Percentiles rank a stretch among this genome's conserved stretches.
Evolutionary conservation across 2,797 vertebrate species (phyloP).

Genomic region (Enteromius afrohamiltoni): DNA sequence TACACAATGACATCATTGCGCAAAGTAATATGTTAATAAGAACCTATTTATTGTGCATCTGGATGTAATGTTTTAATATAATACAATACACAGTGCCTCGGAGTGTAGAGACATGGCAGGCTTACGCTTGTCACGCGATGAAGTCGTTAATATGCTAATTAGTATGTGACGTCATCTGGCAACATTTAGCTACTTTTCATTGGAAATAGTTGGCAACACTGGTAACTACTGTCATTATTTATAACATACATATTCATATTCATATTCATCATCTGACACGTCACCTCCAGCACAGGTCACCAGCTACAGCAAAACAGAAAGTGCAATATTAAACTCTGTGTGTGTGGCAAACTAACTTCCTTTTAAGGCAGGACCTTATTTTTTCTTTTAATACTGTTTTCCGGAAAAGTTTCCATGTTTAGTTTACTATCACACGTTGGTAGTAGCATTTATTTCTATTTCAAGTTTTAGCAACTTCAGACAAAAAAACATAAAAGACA

Average conservation of each 20-base stretch:
- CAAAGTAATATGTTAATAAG: no score
- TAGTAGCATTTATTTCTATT: background rate
- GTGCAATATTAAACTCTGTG: background rate
- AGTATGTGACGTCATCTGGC: no score
- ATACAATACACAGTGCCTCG: no score
- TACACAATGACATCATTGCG: no score
- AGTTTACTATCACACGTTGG: background rate
- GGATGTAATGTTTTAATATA: no score
- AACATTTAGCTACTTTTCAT: no score
- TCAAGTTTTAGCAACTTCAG: background rate
- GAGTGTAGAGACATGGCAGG: no score
- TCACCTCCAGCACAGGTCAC: conserved; percentile 23
- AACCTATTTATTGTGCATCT: no score
- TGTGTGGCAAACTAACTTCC: background rate
- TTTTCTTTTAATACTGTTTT: background rate
- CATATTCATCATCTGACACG: conserved; percentile 43
- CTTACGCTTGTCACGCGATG: no score
- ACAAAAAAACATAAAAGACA: conserved; percentile 4
- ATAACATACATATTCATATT: conserved; percentile 31
- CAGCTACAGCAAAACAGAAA: conserved; percentile 19
- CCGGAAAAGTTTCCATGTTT: background rate
- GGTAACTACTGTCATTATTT: background rate
- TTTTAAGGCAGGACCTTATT: background rate
- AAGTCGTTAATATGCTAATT: no score
- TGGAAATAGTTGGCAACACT: no score